Percentiles rank a stretch among this genome's conserved stretches.
These are phyloP conservation scores for Cepphus grylle DNA, from an alignment of 2,113 vertebrate genomes.

Conservation along the genomic window DNA sequence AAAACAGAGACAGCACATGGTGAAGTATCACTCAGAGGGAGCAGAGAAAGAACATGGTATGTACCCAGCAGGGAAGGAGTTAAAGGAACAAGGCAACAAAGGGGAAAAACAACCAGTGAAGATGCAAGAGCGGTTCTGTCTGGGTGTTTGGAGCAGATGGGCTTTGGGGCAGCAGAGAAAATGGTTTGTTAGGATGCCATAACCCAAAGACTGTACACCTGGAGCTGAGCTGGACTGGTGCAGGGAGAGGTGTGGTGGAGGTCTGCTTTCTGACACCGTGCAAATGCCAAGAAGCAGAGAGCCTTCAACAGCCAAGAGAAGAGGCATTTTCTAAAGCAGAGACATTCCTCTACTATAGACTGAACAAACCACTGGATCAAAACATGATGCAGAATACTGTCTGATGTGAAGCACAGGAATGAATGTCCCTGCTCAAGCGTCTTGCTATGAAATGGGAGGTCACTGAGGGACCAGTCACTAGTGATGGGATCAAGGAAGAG, in stretches of 20 bases:
- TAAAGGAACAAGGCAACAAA: neutral
- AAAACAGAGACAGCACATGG: neutral
- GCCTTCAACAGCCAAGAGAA: neutral
- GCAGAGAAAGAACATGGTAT: neutral
- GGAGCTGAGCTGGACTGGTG: neutral
- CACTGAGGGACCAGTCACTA: neutral
- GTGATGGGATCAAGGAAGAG: neutral
- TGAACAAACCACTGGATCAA: neutral
- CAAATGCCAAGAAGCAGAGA: neutral
- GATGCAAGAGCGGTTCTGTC: neutral
- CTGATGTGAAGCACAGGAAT: neutral
- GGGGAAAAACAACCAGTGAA: neutral
- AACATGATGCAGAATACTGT: neutral
- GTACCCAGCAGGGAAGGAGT: neutral
- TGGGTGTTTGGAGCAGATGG: neutral
- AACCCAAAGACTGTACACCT: neutral
- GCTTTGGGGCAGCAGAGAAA: neutral
- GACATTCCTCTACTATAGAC: neutral
- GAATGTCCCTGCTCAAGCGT: neutral
- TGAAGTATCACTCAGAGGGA: neutral
- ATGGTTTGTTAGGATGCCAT: neutral
- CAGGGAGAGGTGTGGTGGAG: too few species aligned
- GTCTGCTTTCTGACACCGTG: neutral
- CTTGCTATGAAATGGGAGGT: neutral
- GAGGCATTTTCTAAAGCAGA: neutral